A percentile compares a stretch with the other conserved stretches of the same genome.
These are phyloP conservation scores for Perccottus glenii DNA, from an alignment of 2,113 vertebrate genomes.

Conservation along the genomic window DNA sequence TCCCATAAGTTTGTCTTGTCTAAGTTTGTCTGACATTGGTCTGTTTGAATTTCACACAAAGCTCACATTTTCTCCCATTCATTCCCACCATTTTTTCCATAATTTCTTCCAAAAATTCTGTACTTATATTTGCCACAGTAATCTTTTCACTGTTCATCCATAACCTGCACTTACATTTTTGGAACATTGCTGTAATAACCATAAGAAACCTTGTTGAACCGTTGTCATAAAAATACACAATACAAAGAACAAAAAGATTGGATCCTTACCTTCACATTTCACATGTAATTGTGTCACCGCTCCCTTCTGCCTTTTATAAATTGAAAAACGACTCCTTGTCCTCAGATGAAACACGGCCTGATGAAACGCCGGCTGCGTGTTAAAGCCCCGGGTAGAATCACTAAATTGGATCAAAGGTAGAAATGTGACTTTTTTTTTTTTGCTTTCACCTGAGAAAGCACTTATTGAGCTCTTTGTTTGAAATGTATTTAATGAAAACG, in stretches of 20 bases:
- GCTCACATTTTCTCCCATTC: too few relatives aligned
- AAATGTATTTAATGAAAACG: background rate
- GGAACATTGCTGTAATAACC: constrained; percentile 6
- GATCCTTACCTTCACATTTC: background rate
- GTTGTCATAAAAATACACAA: background rate
- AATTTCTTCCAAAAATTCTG: background rate
- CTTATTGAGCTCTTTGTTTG: background rate
- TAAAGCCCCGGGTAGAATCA: background rate
- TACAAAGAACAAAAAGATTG: background rate
- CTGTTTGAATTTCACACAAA: too few relatives aligned
- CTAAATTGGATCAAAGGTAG: background rate
- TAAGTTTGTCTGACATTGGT: too few relatives aligned
- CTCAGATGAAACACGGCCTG: constrained; percentile 2
- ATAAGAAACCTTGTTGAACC: constrained; percentile 15
- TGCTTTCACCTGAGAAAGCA: background rate
- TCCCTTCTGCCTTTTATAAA: background rate
- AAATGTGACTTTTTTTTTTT: constrained; percentile 2
- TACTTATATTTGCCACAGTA: background rate
- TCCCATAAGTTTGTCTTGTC: too few relatives aligned
- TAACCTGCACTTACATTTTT: background rate
- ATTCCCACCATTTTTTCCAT: too few relatives aligned
- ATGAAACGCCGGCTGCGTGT: constrained; percentile 11
- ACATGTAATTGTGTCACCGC: background rate
- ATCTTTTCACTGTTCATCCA: constrained; percentile 3
- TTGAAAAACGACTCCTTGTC: constrained; percentile 6